phyloP scores from a whole-genome alignment of 2,797 vertebrate species.

The Enteromius argenteus region DNA sequence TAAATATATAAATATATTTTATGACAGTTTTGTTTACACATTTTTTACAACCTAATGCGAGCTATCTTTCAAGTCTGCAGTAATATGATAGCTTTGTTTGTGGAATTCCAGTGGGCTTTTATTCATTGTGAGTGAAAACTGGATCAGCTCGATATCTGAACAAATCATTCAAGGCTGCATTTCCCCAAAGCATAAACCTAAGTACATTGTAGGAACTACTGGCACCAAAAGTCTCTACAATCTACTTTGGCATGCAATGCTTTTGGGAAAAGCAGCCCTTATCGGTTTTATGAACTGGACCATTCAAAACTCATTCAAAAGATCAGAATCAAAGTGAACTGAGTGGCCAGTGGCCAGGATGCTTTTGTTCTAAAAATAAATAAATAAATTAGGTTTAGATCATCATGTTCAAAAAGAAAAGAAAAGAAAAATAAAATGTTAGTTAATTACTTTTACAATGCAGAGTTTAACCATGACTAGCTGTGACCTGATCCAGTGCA shows the following conservation, averaged over 20 bases:
- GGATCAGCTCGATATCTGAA: background rate
- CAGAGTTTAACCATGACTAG: constrained; percentile 15
- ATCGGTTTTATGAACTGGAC: background rate
- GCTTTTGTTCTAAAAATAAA: background rate
- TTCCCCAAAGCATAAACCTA: constrained; percentile 1
- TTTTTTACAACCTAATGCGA: background rate
- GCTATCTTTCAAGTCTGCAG: background rate
- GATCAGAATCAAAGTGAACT: background rate
- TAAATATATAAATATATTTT: background rate
- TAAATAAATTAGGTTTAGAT: background rate
- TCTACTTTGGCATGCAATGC: background rate
- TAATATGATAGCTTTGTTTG: background rate
- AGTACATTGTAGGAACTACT: background rate
- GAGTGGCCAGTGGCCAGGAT: background rate
- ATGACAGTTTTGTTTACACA: background rate
- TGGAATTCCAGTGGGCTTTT: background rate
- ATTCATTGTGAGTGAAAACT: constrained; percentile 5
- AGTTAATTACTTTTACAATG: constrained; percentile 12
- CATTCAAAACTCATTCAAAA: background rate
- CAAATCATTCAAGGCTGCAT: background rate
- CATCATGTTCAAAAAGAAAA: background rate
- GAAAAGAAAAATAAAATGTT: background rate
- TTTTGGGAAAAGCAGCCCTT: background rate
- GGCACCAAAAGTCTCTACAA: background rate
- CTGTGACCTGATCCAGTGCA: background rate